Percentiles rank a stretch among this genome's conserved stretches.
Conservation (phyloP, 2,113 vertebrate species). For the Pseudorhombus dupliciocellatus region DNA sequence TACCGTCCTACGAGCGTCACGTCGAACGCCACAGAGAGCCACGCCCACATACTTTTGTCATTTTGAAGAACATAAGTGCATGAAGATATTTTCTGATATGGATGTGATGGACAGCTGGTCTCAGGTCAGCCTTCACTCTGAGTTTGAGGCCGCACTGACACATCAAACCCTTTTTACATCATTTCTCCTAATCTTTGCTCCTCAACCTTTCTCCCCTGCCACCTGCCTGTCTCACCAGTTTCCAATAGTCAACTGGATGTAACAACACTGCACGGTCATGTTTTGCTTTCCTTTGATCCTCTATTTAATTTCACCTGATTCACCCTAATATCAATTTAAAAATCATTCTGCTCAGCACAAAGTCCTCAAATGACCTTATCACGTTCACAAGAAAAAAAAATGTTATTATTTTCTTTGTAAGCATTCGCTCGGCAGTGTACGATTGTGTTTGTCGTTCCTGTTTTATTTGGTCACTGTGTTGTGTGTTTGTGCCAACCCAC, state of each 20-base stretch:
- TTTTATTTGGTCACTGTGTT: slow-evolving; percentile 1
- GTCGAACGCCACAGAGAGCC: no score
- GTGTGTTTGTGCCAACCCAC: slow-evolving; percentile 41
- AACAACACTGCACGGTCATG: not conserved
- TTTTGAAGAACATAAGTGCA: no score
- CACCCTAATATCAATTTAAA: not conserved
- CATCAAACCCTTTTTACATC: not conserved
- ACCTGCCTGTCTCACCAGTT: not conserved
- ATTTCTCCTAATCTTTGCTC: not conserved
- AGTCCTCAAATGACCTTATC: not conserved
- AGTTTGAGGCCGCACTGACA: not conserved
- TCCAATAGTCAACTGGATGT: not conserved
- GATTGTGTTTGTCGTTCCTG: not conserved
- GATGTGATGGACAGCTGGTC: not conserved
- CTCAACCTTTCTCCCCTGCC: no score
- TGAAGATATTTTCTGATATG: no score
- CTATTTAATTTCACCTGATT: not conserved
- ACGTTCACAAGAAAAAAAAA: not conserved
- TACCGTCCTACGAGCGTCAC: no score
- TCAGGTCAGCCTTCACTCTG: not conserved
- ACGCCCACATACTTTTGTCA: no score
- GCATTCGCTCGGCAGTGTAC: no score
- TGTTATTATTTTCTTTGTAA: no score
- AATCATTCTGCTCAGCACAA: not conserved
- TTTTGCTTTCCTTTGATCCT: not conserved